Conservation (phyloP, 2,113 vertebrate genomes). For the Colinus virginianus region DNA sequence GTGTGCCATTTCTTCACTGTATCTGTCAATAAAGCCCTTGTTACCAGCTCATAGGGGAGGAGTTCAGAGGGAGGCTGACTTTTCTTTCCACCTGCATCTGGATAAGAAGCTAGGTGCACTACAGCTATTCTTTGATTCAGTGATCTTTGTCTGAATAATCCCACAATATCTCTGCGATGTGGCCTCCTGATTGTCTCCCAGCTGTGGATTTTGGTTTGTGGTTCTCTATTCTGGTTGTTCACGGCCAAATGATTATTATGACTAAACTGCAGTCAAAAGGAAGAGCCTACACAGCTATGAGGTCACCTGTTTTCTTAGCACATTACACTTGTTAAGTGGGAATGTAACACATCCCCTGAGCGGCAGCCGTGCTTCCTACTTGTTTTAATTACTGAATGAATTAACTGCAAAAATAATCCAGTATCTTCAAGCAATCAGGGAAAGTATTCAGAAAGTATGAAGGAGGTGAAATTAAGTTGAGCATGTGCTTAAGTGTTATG, state of each 20-base stretch:
- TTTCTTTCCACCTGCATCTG: background rate
- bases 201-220: background rate
- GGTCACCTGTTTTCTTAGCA: background rate
- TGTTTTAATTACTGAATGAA: constrained; percentile 39
- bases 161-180: background rate
- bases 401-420: constrained; percentile 29
- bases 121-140: background rate
- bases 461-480: constrained; percentile 13
- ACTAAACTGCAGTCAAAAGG: background rate
- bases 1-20: background rate
- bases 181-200: background rate
- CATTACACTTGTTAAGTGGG: background rate
- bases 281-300: background rate
- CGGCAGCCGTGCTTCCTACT: background rate
- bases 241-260: background rate
- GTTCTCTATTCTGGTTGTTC: background rate
- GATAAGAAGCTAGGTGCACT: background rate
- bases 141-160: background rate
- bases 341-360: background rate
- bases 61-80: background rate
- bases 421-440: background rate
- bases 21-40: background rate
- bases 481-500: background rate
- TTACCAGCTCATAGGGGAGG: background rate
- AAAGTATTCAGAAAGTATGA: constrained; percentile 13